A percentile compares a stretch with the other conserved stretches of the same genome.
Evolutionary conservation across 2,888 invertebrate species (phyloP).

Genomic region (Branchipolynoe longqiensis): DNA sequence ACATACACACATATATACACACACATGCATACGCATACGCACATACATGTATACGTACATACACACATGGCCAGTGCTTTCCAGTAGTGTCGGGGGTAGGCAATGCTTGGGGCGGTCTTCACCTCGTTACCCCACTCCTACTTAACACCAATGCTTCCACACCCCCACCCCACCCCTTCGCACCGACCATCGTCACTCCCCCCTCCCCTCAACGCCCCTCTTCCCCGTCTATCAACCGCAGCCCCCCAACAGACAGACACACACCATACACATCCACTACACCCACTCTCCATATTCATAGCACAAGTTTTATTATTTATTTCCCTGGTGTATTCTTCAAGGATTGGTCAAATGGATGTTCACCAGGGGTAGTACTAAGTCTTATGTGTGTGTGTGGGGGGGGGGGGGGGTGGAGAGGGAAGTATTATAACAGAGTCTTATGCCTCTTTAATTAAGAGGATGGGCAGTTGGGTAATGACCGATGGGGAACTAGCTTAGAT

Average conservation of each 20-base stretch:
- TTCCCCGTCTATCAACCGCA: not conserved
- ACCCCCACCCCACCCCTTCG: not conserved
- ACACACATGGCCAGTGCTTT: too few species aligned
- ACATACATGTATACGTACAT: too few species aligned
- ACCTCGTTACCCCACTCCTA: too few species aligned
- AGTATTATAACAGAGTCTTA: too few species aligned
- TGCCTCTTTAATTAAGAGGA: conserved; percentile 42
- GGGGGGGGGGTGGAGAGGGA: too few species aligned
- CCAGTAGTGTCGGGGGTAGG: too few species aligned
- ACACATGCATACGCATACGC: too few species aligned
- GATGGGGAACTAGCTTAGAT: conserved; percentile 18
- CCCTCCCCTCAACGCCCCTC: not conserved
- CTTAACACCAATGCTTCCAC: not conserved
- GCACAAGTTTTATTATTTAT: conserved; percentile 34
- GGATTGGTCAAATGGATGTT: conserved; percentile 44
- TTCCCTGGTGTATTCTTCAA: conserved; percentile 31
- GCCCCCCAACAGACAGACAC: not conserved
- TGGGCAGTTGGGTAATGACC: conserved; percentile 16
- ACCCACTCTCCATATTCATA: not conserved
- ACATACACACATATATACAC: too few species aligned
- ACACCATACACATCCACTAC: not conserved
- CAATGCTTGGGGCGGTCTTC: too few species aligned
- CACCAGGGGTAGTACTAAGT: not conserved
- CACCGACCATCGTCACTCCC: not conserved
- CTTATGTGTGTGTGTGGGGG: too few species aligned